Conservation (phyloP, 1,140 invertebrate species). For the Hyles euphorbiae region DNA sequence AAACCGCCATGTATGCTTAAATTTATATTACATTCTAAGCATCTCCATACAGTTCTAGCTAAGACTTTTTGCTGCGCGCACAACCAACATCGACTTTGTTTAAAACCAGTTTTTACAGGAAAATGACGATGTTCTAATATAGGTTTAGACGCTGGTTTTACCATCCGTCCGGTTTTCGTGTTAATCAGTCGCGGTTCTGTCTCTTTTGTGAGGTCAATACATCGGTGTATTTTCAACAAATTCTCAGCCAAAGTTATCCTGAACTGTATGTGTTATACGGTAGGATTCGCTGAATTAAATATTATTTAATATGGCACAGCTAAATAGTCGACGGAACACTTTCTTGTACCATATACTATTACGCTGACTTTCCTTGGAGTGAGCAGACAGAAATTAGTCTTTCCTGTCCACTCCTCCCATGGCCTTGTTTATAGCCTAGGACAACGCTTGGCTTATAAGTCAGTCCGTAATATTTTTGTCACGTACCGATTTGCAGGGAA, state of each 20-base stretch:
- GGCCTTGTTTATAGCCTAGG: constrained; percentile 32
- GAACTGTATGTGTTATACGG: no score
- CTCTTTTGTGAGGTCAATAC: no score
- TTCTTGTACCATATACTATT: constrained; percentile 29
- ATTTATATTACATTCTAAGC: no score
- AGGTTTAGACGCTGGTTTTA: no score
- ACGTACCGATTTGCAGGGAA: constrained; percentile 14
- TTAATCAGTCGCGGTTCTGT: no score
- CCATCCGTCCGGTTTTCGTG: no score
- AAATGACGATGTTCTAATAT: constrained; percentile 6
- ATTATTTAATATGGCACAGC: constrained; percentile 24
- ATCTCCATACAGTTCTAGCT: no score
- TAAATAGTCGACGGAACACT: constrained; percentile 20
- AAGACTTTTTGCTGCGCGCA: constrained; percentile 1
- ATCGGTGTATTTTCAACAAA: no score
- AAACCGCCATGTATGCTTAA: no score
- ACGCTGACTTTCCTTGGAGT: constrained; percentile 16
- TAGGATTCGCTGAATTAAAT: constrained; percentile 11
- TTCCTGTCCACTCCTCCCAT: constrained; percentile 35
- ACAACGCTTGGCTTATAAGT: constrained; percentile 26
- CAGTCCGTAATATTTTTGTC: constrained; percentile 9
- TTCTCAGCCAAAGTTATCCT: no score
- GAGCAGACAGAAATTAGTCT: constrained; percentile 2
- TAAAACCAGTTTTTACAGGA: constrained; percentile 12
- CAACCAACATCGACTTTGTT: constrained; percentile 14